Base-by-base conservation (phyloP, 1,140 invertebrate genomes). In the Idris sp. region DNA sequence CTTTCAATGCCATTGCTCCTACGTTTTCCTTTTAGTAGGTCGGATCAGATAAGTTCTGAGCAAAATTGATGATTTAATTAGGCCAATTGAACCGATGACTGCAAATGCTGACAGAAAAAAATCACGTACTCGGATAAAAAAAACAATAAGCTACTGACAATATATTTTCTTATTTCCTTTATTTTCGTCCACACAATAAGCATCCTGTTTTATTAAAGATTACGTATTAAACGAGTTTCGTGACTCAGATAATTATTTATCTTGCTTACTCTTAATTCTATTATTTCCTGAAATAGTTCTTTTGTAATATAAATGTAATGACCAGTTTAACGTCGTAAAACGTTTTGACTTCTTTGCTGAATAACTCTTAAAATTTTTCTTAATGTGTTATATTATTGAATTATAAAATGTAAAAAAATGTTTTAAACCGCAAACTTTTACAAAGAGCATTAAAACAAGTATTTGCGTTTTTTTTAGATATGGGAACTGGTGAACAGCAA, bases 401-500 rank as follows among this genome's bases (percentile, higher is more conserved):
- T n/a, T n/a, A n/a, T n/a, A n/a, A n/a, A n/a, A n/a, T n/a, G n/a
- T n/a, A n/a, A n/a, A n/a, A n/a, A n/a, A n/a, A n/a, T n/a, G n/a
- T n/a, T n/a, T n/a, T n/a, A n/a, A n/a, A n/a, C n/a, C n/a, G n/a
- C n/a, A n/a, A n/a, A n/a, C n/a, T n/a, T n/a, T n/a, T n/a, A n/a
- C n/a, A n/a, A n/a, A n/a, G n/a, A n/a, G n/a, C n/a, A n/a, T n/a
- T n/a, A n/a, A n/a, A n/a, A n/a, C n/a, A n/a, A n/a, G n/a, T n/a
- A n/a, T n/a, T n/a, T n/a, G n/a, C n/a, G n/a, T n/a, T n/a, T n/a
- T n/a, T n/a, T n/a, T n/a, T 64, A 88, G 89, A 92, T 93, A 81
- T 93, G 91, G 91, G 91, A 93, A 61, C 67, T 91, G 22, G 89
- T 91, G 2, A 91, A 91, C 59, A 88, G 88, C 53, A 89, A 90